Evolutionary conservation across 2,797 vertebrate genomes (phyloP), one percentile per base, ranked within the genome.

Genomic region (Linurgus olivaceus): DNA sequence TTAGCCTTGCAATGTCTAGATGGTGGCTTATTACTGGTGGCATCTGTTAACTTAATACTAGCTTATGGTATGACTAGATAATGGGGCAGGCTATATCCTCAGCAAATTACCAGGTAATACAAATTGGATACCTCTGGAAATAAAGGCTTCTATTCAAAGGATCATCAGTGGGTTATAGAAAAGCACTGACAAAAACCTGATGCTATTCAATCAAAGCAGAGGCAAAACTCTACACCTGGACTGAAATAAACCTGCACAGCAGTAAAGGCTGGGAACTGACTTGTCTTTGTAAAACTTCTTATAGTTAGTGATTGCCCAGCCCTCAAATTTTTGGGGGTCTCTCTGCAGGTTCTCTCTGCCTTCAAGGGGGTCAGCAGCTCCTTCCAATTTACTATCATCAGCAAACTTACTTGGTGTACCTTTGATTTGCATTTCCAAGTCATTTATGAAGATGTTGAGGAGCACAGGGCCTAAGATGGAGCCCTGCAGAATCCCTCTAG

Each of bases 311-410:
- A 44, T 37, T 72, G 7, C 13, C n/a, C 11, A 37, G 23, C 13
- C 9, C 15, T 67, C 29, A 47, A 9, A n/a, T n/a, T 54, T 67
- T 33, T 38, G 0, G 0, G 25, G 4, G 4, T 72, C 3, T 50
- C 42, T 63, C 57, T 57, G 35, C 23, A 63, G 15, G 5, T 17
- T 58, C 29, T 58, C 28, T 47, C 33, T 61, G 15, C 31, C 29
- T 88, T 67, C 5, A 13, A 54, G 31, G 7, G 5, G 40, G 15
- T 54, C 23, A 48, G 9, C 15, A 61, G 26, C 29, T 68, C 26
- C 13, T 55, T 47, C 13, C 7, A 19, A 25, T 61, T 48, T 54
- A 37, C 6, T 62, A 28, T 29, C 13, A 68, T 26, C 18, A 12
- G 40, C 21, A 61, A 11, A 61, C 6, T 31, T 61, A 11, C 13